Evolutionary conservation across 2,797 vertebrate genomes (phyloP), one percentile per base, ranked within the genome.

Genomic region (Dicrostonyx torquatus): DNA sequence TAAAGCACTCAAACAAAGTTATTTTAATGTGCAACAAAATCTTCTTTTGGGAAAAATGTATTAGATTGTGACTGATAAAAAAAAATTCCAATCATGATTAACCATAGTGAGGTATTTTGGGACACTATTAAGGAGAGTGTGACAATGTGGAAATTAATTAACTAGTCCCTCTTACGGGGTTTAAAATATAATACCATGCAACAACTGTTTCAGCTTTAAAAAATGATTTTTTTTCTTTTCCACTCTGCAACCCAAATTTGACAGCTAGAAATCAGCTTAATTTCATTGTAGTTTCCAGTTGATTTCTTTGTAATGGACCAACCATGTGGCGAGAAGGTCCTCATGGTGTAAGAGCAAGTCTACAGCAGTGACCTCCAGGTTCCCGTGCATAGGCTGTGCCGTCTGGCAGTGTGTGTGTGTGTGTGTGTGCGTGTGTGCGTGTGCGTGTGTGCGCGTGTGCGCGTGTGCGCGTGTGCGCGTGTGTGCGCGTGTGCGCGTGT

Each of bases 101-200:
- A 98, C 98, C 98, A 97, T 94, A 83, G 91, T 34, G 72, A 97
- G 97, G 97, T 98, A 98, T 98, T 98, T 98, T 98, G 96, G 97
- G 98, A 98, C 96, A 96, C 96, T 97, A 94, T 97, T 98, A 97
- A 97, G 97, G 96, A 98, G 95, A 98, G 95, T 92, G 66, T 97
- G 98, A 97, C 97, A 98, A 98, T 97, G 97, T 97, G 98, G 98
- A 98, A 98, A 98, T 98, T 98, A 98, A 98, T 98, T 98, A 98
- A 97, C 96, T 91, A 97, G 97, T 97, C 98, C 94, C 83, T 97
- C 82, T 95, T 97, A 97, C 97, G 94, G 97, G 91, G 94, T 98
- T 97, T 96, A 97, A 98, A 95, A 92, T 96, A 98, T 97, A 96
- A 98, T 95, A 88, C 75, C 83, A 96, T 97, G 91, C 91, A 98